A percentile compares a stretch with the other conserved stretches of the same genome.
phyloP scores from a whole-genome alignment of 2,113 vertebrate species.

The Vidua macroura region DNA sequence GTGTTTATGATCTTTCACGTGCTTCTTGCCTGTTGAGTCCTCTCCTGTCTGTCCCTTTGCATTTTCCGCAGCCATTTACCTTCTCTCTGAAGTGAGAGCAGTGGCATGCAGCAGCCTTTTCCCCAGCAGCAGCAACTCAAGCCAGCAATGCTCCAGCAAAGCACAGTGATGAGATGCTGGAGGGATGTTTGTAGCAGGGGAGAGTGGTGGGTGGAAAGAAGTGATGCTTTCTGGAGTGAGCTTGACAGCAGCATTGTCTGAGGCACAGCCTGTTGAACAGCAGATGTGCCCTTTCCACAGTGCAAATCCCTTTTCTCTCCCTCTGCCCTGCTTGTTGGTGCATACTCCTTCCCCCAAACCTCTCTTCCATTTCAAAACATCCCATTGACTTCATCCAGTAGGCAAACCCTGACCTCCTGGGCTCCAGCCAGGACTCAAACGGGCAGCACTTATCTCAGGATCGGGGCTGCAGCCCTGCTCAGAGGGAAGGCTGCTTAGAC shows the following conservation, averaged over 20 bases:
- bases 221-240: slow-evolving; percentile 18
- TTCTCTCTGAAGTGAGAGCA: not conserved
- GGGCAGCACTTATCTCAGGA: not conserved
- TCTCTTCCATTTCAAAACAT: not conserved
- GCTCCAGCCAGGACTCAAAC: not conserved
- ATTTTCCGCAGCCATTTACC: slow-evolving; percentile 5
- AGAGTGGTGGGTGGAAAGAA: not conserved
- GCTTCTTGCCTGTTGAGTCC: not conserved
- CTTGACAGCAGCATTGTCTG: not conserved
- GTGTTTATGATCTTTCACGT: not conserved
- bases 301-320: not conserved
- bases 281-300: not conserved
- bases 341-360: not conserved
- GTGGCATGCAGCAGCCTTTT: not conserved
- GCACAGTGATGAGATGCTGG: not conserved
- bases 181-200: not conserved
- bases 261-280: not conserved
- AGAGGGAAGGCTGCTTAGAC: not conserved
- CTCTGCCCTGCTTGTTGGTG: not conserved
- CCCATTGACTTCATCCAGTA: not conserved
- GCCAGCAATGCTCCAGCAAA: not conserved
- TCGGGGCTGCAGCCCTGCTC: not conserved
- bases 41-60: not conserved
- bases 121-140: not conserved
- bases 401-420: not conserved